Evolutionary conservation across 2,797 vertebrate species (phyloP).

Genomic region (Acanthurus tractus): DNA sequence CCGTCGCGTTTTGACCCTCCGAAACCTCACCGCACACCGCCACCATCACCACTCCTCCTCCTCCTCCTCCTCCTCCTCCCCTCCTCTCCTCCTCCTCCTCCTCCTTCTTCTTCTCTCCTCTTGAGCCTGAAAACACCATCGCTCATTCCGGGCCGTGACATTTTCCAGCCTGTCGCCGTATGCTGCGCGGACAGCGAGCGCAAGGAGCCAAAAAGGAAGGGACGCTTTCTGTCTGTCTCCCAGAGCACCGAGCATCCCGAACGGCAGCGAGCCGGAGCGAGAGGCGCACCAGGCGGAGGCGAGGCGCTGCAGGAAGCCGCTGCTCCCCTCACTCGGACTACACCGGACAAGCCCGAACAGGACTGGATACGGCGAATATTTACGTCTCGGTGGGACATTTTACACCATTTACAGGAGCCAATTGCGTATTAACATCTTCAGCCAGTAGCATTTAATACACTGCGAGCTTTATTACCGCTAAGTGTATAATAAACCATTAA

Average conservation of each 20-base stretch:
- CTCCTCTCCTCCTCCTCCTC: slow-evolving; percentile 42
- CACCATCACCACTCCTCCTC: slow-evolving; percentile 46
- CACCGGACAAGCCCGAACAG: slow-evolving; percentile 59
- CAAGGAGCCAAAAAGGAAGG: slow-evolving; percentile 71
- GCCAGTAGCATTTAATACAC: slow-evolving; percentile 54
- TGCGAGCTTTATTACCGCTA: slow-evolving; percentile 56
- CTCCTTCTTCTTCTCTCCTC: slow-evolving; percentile 54
- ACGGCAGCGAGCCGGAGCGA: slow-evolving; percentile 61
- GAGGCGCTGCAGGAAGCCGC: slow-evolving; percentile 70
- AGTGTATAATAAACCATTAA: slow-evolving; percentile 48
- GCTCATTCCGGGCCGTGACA: slow-evolving; percentile 81
- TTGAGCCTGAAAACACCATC: slow-evolving; percentile 77
- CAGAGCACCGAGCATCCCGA: slow-evolving; percentile 71
- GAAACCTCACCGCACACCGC: slow-evolving; percentile 79
- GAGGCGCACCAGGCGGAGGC: slow-evolving; percentile 70
- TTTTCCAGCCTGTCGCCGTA: slow-evolving; percentile 78
- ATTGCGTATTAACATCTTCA: slow-evolving; percentile 25
- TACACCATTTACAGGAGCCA: slow-evolving; percentile 47
- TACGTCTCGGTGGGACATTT: slow-evolving; percentile 79
- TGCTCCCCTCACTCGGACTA: slow-evolving; percentile 59
- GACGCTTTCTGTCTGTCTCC: slow-evolving; percentile 52
- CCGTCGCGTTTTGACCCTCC: slow-evolving; percentile 88
- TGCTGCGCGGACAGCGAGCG: slow-evolving; percentile 83
- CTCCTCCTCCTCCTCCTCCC: slow-evolving; percentile 16
- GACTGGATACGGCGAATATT: slow-evolving; percentile 50